These are phyloP conservation scores for Escarpia spicata DNA, from an alignment of 2,888 invertebrate species.

Conservation along the genomic window DNA sequence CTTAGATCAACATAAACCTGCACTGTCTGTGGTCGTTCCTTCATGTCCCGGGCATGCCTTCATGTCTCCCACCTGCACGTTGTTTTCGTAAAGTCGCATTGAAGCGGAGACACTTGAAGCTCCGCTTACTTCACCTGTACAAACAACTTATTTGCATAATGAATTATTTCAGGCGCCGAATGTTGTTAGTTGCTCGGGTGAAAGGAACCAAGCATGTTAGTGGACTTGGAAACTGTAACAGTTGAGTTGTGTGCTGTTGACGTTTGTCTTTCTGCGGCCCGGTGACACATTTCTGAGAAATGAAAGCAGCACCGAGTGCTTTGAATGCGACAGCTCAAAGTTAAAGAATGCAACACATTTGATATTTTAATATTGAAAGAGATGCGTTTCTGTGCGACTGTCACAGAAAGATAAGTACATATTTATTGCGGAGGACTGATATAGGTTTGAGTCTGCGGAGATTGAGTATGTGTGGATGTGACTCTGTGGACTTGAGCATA, in stretches of 20 bases:
- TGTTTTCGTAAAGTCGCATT: not conserved
- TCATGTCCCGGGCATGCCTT: not conserved
- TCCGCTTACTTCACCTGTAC: not conserved
- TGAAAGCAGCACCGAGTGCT: not conserved
- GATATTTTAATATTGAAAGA: not conserved
- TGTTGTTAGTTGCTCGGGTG: not conserved
- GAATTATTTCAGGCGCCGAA: not conserved
- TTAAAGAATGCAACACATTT: not conserved
- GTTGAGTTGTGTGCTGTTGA: not conserved
- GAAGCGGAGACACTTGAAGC: not conserved
- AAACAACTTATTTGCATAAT: conserved; percentile 1
- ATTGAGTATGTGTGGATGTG: no score
- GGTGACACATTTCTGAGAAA: not conserved
- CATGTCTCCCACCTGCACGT: not conserved
- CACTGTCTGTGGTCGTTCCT: not conserved
- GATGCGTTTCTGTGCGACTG: not conserved
- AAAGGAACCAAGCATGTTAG: not conserved
- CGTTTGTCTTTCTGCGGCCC: not conserved
- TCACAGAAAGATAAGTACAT: not conserved
- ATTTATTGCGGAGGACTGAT: no score
- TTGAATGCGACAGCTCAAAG: not conserved
- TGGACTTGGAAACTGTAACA: not conserved
- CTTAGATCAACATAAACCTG: not conserved
- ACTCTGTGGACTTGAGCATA: no score
- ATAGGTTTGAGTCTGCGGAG: no score